Conservation (phyloP, 1,140 invertebrate genomes). For the Lepidotrigona ventralis region DNA sequence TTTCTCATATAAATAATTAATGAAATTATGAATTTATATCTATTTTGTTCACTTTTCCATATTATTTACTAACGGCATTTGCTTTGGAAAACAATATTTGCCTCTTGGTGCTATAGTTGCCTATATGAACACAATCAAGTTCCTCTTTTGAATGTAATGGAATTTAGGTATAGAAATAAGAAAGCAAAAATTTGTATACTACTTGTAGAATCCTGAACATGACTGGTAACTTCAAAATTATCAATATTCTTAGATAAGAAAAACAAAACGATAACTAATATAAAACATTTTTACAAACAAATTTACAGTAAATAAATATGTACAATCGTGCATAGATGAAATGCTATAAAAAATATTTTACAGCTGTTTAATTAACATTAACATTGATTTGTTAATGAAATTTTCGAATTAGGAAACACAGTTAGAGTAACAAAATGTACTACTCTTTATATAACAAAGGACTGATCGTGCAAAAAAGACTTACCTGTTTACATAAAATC, state of each 20-base stretch:
- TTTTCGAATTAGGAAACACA: conserved; percentile 32
- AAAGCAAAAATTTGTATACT: conserved; percentile 19
- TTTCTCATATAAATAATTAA: neutral
- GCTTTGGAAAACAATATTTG: conserved; percentile 26
- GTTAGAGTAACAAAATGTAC: conserved; percentile 36
- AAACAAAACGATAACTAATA: conserved; percentile 12
- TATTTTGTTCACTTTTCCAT: neutral
- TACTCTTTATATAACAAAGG: conserved; percentile 42
- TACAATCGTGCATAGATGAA: conserved; percentile 25
- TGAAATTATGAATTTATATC: neutral
- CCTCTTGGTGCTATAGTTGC: conserved; percentile 53
- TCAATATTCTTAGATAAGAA: conserved; percentile 17
- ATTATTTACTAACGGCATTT: conserved; percentile 27
- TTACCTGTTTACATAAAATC: conserved; percentile 73
- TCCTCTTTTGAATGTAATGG: conserved; percentile 40
- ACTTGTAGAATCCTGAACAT: conserved; percentile 41
- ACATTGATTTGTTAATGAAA: conserved; percentile 16
- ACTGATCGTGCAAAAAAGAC: conserved; percentile 53
- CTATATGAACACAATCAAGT: conserved; percentile 45
- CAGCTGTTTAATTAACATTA: conserved; percentile 21
- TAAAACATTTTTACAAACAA: conserved; percentile 16
- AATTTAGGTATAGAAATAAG: conserved; percentile 32
- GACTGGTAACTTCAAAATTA: conserved; percentile 35
- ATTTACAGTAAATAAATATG: conserved; percentile 39
- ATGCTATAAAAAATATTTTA: conserved; percentile 34